Conservation (phyloP, 2,113 vertebrate genomes). For the Tympanuchus pallidicinctus region DNA sequence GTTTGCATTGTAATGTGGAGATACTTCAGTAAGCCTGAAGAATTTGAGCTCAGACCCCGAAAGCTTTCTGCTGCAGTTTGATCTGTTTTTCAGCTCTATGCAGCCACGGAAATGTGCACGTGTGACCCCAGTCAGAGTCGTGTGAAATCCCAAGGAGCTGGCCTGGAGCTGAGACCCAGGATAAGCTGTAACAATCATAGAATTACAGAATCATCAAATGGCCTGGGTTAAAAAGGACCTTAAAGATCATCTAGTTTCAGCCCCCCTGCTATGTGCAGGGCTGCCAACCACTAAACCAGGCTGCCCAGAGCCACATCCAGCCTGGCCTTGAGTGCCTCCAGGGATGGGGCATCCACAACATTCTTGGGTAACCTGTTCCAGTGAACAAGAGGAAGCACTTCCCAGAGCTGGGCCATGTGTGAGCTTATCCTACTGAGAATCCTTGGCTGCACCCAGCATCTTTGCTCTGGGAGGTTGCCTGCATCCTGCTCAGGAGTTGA, state of each 20-base stretch:
- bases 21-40: slow-evolving; percentile 6
- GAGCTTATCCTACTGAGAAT: neutral
- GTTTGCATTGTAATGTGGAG: slow-evolving; percentile 11
- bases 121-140: neutral
- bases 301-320: no score
- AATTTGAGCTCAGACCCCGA: neutral
- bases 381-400: neutral
- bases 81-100: neutral
- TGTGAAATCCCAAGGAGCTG: neutral
- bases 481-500: rapidly evolving
- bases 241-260: no score
- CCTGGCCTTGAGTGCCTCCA: no score
- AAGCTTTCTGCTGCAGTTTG: slow-evolving; percentile 14
- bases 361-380: no score
- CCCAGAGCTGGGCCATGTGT: rapidly evolving
- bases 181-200: neutral
- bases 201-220: no score
- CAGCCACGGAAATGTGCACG: neutral
- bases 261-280: no score
- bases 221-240: no score
- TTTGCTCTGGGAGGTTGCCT: neutral
- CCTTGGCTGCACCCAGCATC: neutral
- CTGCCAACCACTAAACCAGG: no score
- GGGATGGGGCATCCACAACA: no score
- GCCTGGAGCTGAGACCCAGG: neutral